Percentiles rank a stretch among this genome's conserved stretches.
These are phyloP conservation scores for Acanthosepion pharaonis DNA, from an alignment of 2,888 invertebrate genomes.

Conservation along the genomic window DNA sequence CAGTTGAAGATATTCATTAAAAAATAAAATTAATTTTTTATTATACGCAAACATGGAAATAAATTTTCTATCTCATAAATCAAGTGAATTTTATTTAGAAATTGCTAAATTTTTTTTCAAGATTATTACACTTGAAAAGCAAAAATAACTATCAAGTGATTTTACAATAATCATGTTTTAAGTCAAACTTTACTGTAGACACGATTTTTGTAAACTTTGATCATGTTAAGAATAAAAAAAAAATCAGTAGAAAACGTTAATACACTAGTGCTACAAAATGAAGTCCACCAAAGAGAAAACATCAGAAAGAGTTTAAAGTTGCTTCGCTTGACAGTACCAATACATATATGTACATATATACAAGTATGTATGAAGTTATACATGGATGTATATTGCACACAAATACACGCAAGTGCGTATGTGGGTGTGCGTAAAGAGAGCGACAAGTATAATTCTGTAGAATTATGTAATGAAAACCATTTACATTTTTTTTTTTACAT, in stretches of 20 bases:
- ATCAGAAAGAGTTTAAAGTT: not conserved
- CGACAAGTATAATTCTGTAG: not conserved
- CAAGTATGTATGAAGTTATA: constrained; percentile 18
- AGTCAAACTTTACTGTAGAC: too few species aligned
- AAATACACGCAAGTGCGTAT: constrained; percentile 2
- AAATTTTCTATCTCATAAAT: too few species aligned
- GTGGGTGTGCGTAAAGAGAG: constrained; percentile 33
- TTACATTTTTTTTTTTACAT: not conserved
- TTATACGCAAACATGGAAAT: too few species aligned
- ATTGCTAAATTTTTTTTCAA: too few species aligned
- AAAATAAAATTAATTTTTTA: not conserved
- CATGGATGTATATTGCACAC: not conserved
- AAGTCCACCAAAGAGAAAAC: not conserved
- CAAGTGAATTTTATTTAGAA: too few species aligned
- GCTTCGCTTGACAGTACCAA: not conserved
- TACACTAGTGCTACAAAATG: not conserved
- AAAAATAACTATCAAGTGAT: not conserved
- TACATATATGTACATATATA: constrained; percentile 33
- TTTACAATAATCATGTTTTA: too few species aligned
- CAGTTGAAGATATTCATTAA: not conserved
- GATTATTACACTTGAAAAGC: too few species aligned
- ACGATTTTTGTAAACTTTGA: too few species aligned
- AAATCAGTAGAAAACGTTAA: too few species aligned
- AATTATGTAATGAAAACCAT: constrained; percentile 1
- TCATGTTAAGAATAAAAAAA: too few species aligned